phyloP scores from a whole-genome alignment of 92 coral and sea anemone genomes.

The Porites rus region DNA sequence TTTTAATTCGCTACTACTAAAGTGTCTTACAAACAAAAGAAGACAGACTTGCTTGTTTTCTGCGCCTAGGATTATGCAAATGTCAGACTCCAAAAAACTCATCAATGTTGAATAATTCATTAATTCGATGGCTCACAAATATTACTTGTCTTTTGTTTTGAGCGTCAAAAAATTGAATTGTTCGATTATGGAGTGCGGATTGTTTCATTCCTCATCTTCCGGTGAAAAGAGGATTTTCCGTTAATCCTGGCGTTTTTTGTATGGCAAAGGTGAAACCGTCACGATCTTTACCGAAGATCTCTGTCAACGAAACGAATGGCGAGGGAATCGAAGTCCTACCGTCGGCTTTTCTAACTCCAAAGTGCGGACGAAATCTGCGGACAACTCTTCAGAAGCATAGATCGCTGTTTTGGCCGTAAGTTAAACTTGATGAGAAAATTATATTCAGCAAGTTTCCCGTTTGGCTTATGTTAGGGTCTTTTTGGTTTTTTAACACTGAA shows the following conservation, averaged over 20 bases:
- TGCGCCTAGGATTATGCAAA: slow-evolving; percentile 35
- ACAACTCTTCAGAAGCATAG: slow-evolving; percentile 62
- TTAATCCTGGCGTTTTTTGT: not conserved
- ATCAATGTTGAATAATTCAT: slow-evolving; percentile 36
- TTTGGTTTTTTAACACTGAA: too few relatives aligned
- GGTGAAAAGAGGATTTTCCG: not conserved
- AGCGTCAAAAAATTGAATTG: not conserved
- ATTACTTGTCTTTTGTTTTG: not conserved
- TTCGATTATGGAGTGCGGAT: not conserved
- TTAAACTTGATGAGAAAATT: not conserved
- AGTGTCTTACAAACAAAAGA: slow-evolving; percentile 14
- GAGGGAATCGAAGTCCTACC: slow-evolving; percentile 11
- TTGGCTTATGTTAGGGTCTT: not conserved
- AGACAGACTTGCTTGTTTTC: not conserved
- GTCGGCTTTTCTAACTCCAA: slow-evolving; percentile 50
- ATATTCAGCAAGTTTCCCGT: not conserved
- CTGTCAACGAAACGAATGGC: slow-evolving; percentile 40
- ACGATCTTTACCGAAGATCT: slow-evolving; percentile 72
- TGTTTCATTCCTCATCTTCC: not conserved
- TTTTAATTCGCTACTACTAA: slow-evolving; percentile 7
- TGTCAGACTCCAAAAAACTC: not conserved
- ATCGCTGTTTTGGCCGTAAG: slow-evolving; percentile 78
- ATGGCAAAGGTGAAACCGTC: slow-evolving; percentile 56
- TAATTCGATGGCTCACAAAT: not conserved
- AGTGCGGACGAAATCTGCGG: slow-evolving; percentile 41